Conservation (phyloP, 2,113 vertebrate genomes). For the Plectropomus leopardus region DNA sequence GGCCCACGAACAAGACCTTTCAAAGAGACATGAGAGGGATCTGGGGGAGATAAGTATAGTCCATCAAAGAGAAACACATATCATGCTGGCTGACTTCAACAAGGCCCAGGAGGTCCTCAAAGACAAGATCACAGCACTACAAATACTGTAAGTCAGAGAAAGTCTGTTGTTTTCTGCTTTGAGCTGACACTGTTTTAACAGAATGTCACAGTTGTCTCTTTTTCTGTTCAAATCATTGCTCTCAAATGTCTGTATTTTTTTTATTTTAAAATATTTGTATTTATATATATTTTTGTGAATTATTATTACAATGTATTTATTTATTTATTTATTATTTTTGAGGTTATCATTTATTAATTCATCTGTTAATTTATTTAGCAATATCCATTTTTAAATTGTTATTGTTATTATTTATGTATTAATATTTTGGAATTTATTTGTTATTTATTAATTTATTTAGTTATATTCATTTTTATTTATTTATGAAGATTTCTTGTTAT, state of each 20-base stretch:
- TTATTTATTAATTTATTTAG: no score
- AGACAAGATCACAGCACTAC: conserved; percentile 97
- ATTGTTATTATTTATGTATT: no score
- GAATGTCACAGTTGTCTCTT: background rate
- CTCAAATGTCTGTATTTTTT: background rate
- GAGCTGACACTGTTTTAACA: background rate
- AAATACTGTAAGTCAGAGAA: conserved; percentile 91
- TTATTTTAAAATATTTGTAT: no score
- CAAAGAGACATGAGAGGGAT: conserved; percentile 93
- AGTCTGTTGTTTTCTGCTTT: background rate
- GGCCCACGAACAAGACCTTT: conserved; percentile 96
- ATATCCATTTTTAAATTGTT: no score
- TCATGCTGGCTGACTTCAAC: conserved; percentile 98
- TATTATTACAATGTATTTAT: no score
- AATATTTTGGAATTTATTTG: no score
- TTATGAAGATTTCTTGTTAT: no score
- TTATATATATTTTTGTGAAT: no score
- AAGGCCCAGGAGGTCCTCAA: conserved; percentile 97
- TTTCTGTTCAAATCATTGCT: background rate
- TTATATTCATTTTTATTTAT: no score
- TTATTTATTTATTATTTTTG: no score
- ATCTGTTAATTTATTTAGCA: no score
- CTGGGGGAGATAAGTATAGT: conserved; percentile 90
- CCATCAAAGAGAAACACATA: conserved; percentile 94
- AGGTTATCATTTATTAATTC: no score